Evolutionary conservation across 2,888 invertebrate species (phyloP).

Genomic region (Protophormia terraenovae): DNA sequence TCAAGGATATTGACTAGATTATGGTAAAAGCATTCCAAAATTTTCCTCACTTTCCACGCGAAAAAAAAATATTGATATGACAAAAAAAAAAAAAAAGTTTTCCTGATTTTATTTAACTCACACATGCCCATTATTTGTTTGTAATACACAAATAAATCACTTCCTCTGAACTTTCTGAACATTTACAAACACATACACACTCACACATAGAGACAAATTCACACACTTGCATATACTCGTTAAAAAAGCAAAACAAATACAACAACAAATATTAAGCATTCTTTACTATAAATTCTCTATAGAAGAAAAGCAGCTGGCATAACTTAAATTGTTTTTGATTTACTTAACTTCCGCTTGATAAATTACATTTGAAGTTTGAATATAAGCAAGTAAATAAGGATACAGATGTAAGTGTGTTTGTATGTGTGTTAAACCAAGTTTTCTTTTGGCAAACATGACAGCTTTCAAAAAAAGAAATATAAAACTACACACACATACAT

Average conservation of each 20-base stretch:
- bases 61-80: too few relatives aligned
- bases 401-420: too few relatives aligned
- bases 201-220: background rate
- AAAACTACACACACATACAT: slow-evolving; percentile 34
- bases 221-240: background rate
- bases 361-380: slow-evolving; percentile 65
- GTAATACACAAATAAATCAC: slow-evolving; percentile 43
- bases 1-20: too few relatives aligned
- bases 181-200: background rate
- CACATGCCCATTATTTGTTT: slow-evolving; percentile 28
- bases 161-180: slow-evolving; percentile 27
- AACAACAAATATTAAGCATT: background rate
- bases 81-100: too few relatives aligned
- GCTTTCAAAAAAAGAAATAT: slow-evolving; percentile 38
- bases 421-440: slow-evolving; percentile 2
- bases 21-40: too few relatives aligned
- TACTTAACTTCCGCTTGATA: slow-evolving; percentile 66
- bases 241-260: background rate
- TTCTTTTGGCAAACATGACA: slow-evolving; percentile 56
- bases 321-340: slow-evolving; percentile 66
- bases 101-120: background rate
- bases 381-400: background rate
- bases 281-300: too few relatives aligned
- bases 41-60: too few relatives aligned
- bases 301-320: slow-evolving; percentile 46